These are phyloP conservation scores for Syrista parreyssii DNA, from an alignment of 2,888 invertebrate genomes.

Conservation along the genomic window DNA sequence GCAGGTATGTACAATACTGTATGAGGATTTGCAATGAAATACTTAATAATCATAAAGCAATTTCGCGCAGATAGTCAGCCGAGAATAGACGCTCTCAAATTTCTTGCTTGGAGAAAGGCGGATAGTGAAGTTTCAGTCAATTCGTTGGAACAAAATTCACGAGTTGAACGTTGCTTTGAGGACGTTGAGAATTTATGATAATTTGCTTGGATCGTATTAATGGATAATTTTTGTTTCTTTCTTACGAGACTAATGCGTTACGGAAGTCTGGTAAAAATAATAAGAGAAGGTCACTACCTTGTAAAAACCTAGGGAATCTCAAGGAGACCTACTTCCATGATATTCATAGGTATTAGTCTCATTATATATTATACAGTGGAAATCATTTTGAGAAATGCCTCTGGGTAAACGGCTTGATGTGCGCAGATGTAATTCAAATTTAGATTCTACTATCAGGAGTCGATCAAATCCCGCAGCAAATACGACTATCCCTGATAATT, in stretches of 20 bases:
- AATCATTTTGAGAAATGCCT: not conserved
- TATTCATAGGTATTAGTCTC: not conserved
- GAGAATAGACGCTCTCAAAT: not conserved
- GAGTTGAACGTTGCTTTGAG: not conserved
- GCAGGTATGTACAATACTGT: too few relatives aligned
- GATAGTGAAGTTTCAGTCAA: not conserved
- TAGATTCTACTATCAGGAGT: not conserved
- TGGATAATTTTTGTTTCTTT: too few relatives aligned
- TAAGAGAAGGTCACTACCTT: not conserved
- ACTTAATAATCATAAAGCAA: not conserved
- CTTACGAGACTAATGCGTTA: not conserved
- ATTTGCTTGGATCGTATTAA: not conserved
- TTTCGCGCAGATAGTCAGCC: not conserved
- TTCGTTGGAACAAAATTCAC: not conserved
- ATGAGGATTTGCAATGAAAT: too few relatives aligned
- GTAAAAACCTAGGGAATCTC: not conserved
- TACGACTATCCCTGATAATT: not conserved
- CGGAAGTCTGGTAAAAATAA: not conserved
- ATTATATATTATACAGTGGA: not conserved
- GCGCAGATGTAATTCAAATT: not conserved
- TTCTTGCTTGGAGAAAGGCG: not conserved
- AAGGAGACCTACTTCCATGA: not conserved
- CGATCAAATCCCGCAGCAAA: not conserved
- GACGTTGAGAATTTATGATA: not conserved
- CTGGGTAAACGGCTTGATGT: not conserved